Percentiles rank a stretch among this genome's conserved stretches.
Conservation (phyloP, 1,140 invertebrate species). For the Dendroctonus valens region DNA sequence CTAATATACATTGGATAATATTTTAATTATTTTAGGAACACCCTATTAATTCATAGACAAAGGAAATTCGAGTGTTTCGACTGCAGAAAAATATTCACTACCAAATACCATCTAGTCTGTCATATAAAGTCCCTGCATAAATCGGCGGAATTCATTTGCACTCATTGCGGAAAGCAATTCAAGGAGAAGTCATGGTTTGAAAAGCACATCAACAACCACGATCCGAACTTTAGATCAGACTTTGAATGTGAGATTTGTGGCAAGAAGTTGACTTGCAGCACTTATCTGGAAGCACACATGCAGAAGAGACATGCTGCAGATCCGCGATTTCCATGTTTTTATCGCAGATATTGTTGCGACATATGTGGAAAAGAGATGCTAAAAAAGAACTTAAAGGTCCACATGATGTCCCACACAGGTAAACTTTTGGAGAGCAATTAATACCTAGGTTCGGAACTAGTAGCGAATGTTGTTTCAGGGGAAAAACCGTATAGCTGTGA, state of each 20-base stretch:
- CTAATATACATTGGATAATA: too few relatives aligned
- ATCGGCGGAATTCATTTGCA: conserved; percentile 9
- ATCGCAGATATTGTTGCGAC: conserved; percentile 25
- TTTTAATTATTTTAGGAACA: neutral
- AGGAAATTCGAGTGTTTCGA: conserved; percentile 16
- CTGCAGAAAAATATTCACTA: conserved; percentile 20
- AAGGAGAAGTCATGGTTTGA: conserved; percentile 21
- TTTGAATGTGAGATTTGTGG: conserved; percentile 49
- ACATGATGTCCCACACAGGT: conserved; percentile 29
- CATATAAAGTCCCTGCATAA: conserved; percentile 21
- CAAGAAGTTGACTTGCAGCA: conserved; percentile 44
- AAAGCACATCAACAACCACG: conserved; percentile 21
- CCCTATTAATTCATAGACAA: conserved; percentile 56
- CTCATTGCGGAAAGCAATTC: conserved; percentile 26
- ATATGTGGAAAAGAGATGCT: conserved; percentile 28
- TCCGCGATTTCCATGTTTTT: conserved; percentile 20
- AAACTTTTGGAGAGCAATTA: neutral
- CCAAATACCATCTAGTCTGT: conserved; percentile 10
- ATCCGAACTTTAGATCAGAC: conserved; percentile 19
- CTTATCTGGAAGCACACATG: conserved; percentile 39
- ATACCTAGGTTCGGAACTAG: neutral
- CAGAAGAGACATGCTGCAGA: conserved; percentile 16
- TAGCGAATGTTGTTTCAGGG: conserved; percentile 33
- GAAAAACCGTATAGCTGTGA: conserved; percentile 46
- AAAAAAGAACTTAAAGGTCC: conserved; percentile 27